A percentile compares a stretch with the other conserved stretches of the same genome.
Evolutionary conservation across 2,888 invertebrate genomes (phyloP).

Genomic region (Lamellibrachia columna): DNA sequence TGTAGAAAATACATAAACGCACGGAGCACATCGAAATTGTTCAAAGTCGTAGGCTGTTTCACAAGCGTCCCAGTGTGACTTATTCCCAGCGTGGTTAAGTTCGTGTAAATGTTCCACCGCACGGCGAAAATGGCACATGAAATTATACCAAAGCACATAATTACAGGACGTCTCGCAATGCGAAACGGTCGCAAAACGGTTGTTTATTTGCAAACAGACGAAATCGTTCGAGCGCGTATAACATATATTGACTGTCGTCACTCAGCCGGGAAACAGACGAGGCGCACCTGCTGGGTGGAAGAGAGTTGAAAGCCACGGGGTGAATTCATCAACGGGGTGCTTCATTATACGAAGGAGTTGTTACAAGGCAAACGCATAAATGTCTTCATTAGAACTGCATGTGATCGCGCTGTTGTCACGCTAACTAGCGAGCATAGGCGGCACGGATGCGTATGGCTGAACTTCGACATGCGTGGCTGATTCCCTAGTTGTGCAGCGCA

Average conservation of each 20-base stretch:
- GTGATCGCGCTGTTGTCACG: background rate
- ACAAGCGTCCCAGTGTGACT: background rate
- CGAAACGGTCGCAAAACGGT: background rate
- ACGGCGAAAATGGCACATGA: background rate
- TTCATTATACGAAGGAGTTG: background rate
- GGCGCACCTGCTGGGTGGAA: background rate
- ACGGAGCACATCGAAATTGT: background rate
- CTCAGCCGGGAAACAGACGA: background rate
- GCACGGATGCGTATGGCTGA: background rate
- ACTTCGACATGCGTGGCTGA: conserved; percentile 4
- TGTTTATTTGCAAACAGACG: background rate
- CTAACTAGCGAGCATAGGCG: background rate
- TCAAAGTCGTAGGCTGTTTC: background rate
- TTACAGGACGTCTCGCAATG: conserved; percentile 4
- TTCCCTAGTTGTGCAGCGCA: background rate
- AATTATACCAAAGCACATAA: background rate
- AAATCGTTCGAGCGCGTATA: conserved; percentile 9
- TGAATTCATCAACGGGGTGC: conserved; percentile 7
- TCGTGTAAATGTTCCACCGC: background rate
- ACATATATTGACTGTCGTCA: background rate
- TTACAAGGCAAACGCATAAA: background rate
- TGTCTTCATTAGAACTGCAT: background rate
- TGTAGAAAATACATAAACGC: no score
- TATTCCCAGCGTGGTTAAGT: background rate
- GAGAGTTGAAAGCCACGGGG: background rate